phyloP scores from a whole-genome alignment of 2,797 vertebrate genomes.

The Enteromius fasciolatus region DNA sequence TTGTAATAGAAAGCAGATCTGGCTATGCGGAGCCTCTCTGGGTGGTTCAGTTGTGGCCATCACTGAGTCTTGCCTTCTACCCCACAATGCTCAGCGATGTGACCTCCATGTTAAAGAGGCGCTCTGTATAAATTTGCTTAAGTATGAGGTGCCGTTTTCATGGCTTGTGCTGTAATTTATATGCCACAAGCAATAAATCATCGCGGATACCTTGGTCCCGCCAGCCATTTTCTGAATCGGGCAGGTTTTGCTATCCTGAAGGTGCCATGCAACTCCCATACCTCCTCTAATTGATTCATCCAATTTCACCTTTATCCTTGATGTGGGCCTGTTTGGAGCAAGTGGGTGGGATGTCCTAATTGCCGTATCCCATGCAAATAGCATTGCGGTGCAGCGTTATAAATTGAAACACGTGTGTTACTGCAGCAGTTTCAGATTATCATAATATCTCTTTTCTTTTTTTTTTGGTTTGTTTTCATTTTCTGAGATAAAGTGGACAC shows the following conservation, averaged over 20 bases:
- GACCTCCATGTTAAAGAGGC: constrained; percentile 72
- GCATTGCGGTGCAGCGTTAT: constrained; percentile 17
- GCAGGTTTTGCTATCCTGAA: constrained; percentile 63
- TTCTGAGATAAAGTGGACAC: constrained; percentile 11
- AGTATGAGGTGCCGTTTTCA: constrained; percentile 70
- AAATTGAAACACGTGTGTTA: not conserved
- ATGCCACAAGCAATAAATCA: constrained; percentile 60
- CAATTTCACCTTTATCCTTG: constrained; percentile 35
- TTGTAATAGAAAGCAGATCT: constrained; percentile 32
- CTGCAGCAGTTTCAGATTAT: constrained; percentile 11
- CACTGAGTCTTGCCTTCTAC: constrained; percentile 32
- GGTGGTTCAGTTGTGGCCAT: constrained; percentile 40
- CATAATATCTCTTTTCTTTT: not conserved
- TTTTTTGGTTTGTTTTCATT: constrained; percentile 4
- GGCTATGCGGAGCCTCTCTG: constrained; percentile 26
- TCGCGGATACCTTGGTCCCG: constrained; percentile 61
- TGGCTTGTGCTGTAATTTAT: constrained; percentile 62
- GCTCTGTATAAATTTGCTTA: constrained; percentile 74
- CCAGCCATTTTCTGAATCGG: constrained; percentile 66
- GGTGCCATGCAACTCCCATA: constrained; percentile 30
- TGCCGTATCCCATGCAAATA: constrained; percentile 27
- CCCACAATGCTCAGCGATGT: constrained; percentile 59
- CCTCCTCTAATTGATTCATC: constrained; percentile 44
- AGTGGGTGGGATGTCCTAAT: constrained; percentile 28
- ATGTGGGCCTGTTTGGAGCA: constrained; percentile 17